A percentile compares a stretch with the other conserved stretches of the same genome.
Conservation (phyloP, 2,888 invertebrate species). For the Octodonta nipae region DNA sequence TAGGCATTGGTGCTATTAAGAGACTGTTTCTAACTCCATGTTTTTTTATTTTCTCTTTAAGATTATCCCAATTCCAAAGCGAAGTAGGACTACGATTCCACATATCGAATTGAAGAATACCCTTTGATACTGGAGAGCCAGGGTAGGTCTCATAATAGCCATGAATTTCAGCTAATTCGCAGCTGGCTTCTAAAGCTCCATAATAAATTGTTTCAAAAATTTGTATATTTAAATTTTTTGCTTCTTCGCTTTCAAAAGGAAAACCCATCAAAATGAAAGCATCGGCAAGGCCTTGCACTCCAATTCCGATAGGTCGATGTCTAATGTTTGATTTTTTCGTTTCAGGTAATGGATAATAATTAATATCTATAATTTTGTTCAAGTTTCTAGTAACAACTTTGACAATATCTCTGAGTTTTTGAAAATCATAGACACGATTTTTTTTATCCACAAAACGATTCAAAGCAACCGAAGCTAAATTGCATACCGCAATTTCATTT, state of each 20-base stretch:
- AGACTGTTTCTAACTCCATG: constrained; percentile 83
- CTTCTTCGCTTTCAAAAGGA: constrained; percentile 83
- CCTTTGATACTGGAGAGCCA: constrained; percentile 75
- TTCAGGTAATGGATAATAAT: constrained; percentile 90
- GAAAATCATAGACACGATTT: constrained; percentile 73
- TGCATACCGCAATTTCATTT: constrained; percentile 94
- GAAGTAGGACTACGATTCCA: constrained; percentile 80
- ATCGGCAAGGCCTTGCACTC: constrained; percentile 91
- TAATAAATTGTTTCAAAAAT: constrained; percentile 98
- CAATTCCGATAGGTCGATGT: constrained; percentile 79
- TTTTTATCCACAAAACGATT: constrained; percentile 77
- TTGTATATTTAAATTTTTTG: constrained; percentile 74
- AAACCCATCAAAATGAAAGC: constrained; percentile 84
- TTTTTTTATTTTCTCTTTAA: constrained; percentile 74
- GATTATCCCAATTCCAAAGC: constrained; percentile 75
- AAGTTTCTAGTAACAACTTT: constrained; percentile 82
- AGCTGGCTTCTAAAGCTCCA: constrained; percentile 91
- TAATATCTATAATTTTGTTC: constrained; percentile 93
- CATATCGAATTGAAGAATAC: constrained; percentile 92
- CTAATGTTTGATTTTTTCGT: constrained; percentile 74
- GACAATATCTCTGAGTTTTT: constrained; percentile 71
- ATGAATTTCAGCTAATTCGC: constrained; percentile 72
- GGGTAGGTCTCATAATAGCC: constrained; percentile 84
- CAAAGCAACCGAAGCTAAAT: constrained; percentile 90
- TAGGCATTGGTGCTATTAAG: constrained; percentile 95